Base-by-base conservation (phyloP, 2,797 vertebrate genomes). In the Melanotaenia trifasciata region DNA sequence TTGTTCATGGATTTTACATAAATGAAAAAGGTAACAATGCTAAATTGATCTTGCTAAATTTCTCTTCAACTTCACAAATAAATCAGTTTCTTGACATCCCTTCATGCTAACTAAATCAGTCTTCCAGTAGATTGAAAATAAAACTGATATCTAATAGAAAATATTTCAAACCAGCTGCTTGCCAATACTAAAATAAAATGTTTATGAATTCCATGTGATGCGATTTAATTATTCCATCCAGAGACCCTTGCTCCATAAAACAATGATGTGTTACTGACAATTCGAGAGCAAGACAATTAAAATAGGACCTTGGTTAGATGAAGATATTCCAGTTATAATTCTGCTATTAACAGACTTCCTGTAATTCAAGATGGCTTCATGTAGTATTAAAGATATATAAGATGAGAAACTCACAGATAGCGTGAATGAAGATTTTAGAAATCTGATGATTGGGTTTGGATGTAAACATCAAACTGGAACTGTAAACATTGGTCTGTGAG, bases 401-500 rank as follows among this genome's bases (percentile, higher is more conserved):
- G n/a, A 57, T 58, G 22, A 33, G 36, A 20, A 47, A 64, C 64
- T 67, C 53, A 51, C 57, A 54, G 64, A 16, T 38, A 61, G 38
- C 72, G 20, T 45, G 5, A 70, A 68, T 26, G 61, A 33, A 66
- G n/a, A 68, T 60, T 70, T 38, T 51, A 66, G 16, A 67, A n/a
- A 53, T 67, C 65, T 24, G 71, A 65, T 68, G 30, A 84, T 64
- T 40, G 45, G 50, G 57, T 67, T 47, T 70, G 38, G 64, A 20
- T 79, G 30, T 45, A 56, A 54, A 63, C 28, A 32, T 60, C 69
- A 16, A 24, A 68, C n/a, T 43, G 67, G 72, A 58, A 67, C 64
- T 43, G 28, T 67, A 13, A 32, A 82, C 79, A 78, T 26, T 64
- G 58, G 70, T 70, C 63, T 16, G 50, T 62, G 71, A 71, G 70